Conservation (phyloP, 37 sponge, comb jelly and placozoan genomes). For the Mnemiopsis leidyi region DNA sequence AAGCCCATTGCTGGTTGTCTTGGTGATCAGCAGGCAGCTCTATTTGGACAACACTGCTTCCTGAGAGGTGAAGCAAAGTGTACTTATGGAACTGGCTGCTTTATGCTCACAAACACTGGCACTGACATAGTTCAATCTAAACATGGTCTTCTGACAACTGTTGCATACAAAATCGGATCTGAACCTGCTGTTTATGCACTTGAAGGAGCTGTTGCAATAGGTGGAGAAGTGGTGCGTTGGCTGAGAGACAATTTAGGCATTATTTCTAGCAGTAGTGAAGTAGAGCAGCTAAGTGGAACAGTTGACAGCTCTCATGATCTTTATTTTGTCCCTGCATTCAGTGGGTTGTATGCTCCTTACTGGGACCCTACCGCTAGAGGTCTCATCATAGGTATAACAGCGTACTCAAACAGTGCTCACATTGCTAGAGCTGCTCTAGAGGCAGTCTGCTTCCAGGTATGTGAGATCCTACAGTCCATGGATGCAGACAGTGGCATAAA, state of each 20-base stretch:
- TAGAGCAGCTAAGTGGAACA: conserved; percentile 73
- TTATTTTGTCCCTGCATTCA: conserved; percentile 99
- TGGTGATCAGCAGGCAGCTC: conserved; percentile 95
- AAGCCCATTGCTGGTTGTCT: conserved; percentile 75
- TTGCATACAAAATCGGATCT: conserved; percentile 83
- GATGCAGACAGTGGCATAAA: conserved; percentile 79
- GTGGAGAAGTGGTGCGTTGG: conserved; percentile 91
- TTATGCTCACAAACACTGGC: conserved; percentile 68
- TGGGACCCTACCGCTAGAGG: conserved; percentile 97
- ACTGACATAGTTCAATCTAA: conserved; percentile 66
- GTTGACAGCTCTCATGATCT: conserved; percentile 82
- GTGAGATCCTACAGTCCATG: conserved; percentile 88
- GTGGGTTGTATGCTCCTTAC: conserved; percentile 94
- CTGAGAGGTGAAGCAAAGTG: conserved; percentile 92
- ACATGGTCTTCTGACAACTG: conserved; percentile 93
- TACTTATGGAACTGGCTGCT: conserved; percentile 90
- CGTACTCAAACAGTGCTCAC: conserved; percentile 78
- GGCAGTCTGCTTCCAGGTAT: conserved; percentile 83
- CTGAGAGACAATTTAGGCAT: conserved; percentile 83
- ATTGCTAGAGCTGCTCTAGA: conserved; percentile 89
- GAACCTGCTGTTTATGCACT: conserved; percentile 72
- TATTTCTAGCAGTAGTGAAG: conserved; percentile 71
- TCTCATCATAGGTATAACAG: conserved; percentile 87
- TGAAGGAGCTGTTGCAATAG: conserved; percentile 95
- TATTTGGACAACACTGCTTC: conserved; percentile 90